These are phyloP conservation scores for Dipodomys merriami DNA, from an alignment of 2,113 vertebrate genomes.

Conservation along the genomic window DNA sequence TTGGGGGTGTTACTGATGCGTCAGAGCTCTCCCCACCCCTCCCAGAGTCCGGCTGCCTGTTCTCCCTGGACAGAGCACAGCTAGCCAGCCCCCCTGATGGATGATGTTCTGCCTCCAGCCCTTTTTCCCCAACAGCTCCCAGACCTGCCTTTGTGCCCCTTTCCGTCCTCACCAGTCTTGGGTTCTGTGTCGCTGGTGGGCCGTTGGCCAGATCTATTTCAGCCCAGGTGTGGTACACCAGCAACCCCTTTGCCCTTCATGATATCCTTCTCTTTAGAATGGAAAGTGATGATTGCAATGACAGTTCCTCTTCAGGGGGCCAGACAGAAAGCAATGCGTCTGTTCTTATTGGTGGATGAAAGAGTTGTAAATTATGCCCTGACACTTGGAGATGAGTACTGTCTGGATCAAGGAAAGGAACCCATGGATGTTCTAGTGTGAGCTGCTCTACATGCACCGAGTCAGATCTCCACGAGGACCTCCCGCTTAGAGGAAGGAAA, in stretches of 20 bases:
- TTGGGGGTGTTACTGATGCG: neutral
- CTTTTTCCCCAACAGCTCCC: neutral
- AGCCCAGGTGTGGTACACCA: rapidly evolving
- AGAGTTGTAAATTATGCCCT: neutral
- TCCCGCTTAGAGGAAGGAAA: neutral
- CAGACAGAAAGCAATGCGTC: neutral
- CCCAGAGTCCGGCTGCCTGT: neutral
- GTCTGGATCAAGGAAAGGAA: neutral
- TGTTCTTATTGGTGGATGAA: neutral
- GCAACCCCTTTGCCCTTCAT: neutral
- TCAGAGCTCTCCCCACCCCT: no score
- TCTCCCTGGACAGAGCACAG: rapidly evolving
- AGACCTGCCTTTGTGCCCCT: rapidly evolving
- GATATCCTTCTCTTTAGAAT: neutral
- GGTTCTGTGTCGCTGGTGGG: neutral
- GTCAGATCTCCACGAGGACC: neutral
- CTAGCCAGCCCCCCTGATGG: neutral
- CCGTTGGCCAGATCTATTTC: neutral
- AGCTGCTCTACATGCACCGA: neutral
- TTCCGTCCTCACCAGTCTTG: neutral
- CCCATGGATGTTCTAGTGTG: neutral
- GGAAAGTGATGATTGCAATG: neutral
- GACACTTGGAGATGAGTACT: neutral
- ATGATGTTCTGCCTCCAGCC: no score
- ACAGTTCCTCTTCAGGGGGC: neutral